Evolutionary conservation across 2,888 invertebrate genomes (phyloP), one percentile per base, ranked within the genome.

Genomic region (Agrilus mali): DNA sequence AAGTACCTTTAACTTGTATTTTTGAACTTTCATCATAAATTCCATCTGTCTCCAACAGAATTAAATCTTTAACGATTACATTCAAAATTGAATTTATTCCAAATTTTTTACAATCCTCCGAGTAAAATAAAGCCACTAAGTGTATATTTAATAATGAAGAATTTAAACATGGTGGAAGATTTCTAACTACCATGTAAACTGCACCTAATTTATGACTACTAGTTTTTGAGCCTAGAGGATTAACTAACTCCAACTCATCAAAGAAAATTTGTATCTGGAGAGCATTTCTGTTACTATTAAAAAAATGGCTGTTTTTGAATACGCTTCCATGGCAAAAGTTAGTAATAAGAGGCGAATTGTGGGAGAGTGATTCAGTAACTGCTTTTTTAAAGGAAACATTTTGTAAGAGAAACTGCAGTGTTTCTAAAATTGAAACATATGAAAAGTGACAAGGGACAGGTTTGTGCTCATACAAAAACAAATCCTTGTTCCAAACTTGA

Each of bases 191-290:
- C 27, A 34, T 36, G 40, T 49, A 49, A 16, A 47, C 40, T 33
- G 40, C 49, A 13, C 46, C 47, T 12, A 49, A 14, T 44, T 47
- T 49, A 20, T 49, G 44, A 34, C 36, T 34, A 7, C 46, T 46
- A 10, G 47, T 44, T 42, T 47, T 49, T 8, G 38, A 42, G n/a
- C 47, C 49, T 12, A 47, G 22, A 12, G 49, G 49, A 35, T 45
- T 47, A 2, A 44, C 45, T 8, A 38, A 41, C 37, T 49, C 45
- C 22, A 47, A 46, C 32, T 46, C 48, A 32, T 50, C 48, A 41
- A 33, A 50, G 34, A 43, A 50, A 13, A 47, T 8, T 17, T 47
- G 47, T n/a, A 48, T 31, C 40, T 42, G 45, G 12, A 50, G 42
- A 33, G 39, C 35, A 34, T 32, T 14, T 31, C 38, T 33, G 13